These are phyloP conservation scores for Porites divaricata DNA, from an alignment of 92 coral and sea anemone species.

Conservation along the genomic window DNA sequence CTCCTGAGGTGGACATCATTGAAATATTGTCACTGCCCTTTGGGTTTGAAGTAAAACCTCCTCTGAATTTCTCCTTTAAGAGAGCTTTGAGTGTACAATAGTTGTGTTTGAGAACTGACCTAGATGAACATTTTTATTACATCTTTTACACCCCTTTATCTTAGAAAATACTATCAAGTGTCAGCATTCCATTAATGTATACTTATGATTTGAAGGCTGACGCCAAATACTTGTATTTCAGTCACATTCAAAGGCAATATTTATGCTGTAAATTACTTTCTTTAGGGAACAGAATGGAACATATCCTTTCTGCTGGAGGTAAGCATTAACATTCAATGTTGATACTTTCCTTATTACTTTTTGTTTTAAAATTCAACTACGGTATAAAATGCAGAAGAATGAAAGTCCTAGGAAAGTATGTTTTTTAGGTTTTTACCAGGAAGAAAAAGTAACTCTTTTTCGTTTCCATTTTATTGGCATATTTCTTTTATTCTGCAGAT, in stretches of 20 bases:
- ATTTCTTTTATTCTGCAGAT: constrained; percentile 20
- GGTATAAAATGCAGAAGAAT: too few relatives aligned
- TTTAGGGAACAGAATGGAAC: constrained; percentile 49
- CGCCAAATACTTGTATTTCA: background rate
- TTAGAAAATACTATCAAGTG: background rate
- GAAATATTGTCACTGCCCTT: too few relatives aligned
- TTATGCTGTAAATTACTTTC: background rate
- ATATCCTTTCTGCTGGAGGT: constrained; percentile 60
- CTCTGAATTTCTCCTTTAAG: too few relatives aligned
- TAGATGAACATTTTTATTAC: too few relatives aligned
- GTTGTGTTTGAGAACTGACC: too few relatives aligned
- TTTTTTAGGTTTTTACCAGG: background rate
- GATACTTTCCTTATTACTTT: too few relatives aligned
- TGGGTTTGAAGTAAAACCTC: too few relatives aligned
- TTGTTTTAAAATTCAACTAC: too few relatives aligned
- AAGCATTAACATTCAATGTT: background rate
- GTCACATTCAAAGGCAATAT: background rate
- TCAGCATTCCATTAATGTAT: background rate
- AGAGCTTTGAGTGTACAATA: too few relatives aligned
- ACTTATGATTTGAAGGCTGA: background rate
- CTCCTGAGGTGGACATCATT: too few relatives aligned
- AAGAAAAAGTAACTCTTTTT: background rate
- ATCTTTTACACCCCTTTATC: too few relatives aligned
- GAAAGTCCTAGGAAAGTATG: too few relatives aligned
- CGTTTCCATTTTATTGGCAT: background rate